Evolutionary conservation across 2,888 invertebrate genomes (phyloP), one percentile per base, ranked within the genome.

Genomic region (Dicyrtoma fusca): DNA sequence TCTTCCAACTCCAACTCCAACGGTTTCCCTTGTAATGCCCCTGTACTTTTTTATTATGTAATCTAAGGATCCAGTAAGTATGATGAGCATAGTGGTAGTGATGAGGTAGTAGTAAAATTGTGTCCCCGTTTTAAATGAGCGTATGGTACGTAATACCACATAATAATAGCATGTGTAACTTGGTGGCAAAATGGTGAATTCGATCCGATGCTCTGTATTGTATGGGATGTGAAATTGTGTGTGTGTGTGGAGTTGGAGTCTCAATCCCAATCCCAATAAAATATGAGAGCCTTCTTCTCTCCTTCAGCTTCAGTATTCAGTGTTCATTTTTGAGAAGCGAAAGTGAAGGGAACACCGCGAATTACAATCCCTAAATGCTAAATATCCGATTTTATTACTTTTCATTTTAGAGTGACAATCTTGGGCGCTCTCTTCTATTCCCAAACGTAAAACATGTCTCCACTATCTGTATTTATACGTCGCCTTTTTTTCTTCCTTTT

Each of bases 381-480:
- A 65, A 65, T 65, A 65, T 65, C 65, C 65, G 51, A 65, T 65
- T 65, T 65, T 65, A 65, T 65, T 65, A 65, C 65, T 65, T 64
- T 64, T 47, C 47, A 64, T 45, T 64, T 64, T 65, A 65, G 51
- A 65, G 65, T 65, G 51, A 65, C 65, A 65, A 65, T 65, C 65
- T 49, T 53, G 53, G 53, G 53, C 17, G 8, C 42, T 61, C 14
- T 59, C n/a, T 47, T 23, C 19, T 42, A 47, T 65, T 65, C 65
- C 65, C 65, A 34, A 49, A 49, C 49, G 65, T 51, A 65, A 65
- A 65, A 65, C n/a, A 10, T 13, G 17, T 34, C 34, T 34, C 34
- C 34, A 34, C 17, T 17, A 63, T 45, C 45, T 63, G 63, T 53
- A 34, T 34, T 34, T 34, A 34, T 34, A n/a, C n/a, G 34, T 34